Percentiles rank a stretch among this genome's conserved stretches.
Conservation (phyloP, 2,113 vertebrate genomes). For the Columbina picui region DNA sequence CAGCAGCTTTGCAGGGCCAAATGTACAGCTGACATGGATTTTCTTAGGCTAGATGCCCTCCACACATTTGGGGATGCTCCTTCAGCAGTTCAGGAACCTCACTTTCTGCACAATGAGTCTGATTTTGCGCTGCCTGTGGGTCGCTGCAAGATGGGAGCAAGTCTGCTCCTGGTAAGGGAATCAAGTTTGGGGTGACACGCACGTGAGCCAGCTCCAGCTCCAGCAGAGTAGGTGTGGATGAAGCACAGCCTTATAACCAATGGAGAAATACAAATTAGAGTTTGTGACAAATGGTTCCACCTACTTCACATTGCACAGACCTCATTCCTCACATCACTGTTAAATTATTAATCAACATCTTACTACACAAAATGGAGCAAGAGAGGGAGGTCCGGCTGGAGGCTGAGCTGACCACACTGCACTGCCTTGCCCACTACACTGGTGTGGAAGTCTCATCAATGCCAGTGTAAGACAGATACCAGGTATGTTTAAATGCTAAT, state of each 20-base stretch:
- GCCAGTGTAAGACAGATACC: neutral
- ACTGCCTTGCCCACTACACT: neutral
- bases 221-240: neutral
- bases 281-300: neutral
- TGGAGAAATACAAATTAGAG: neutral
- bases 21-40: neutral
- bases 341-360: neutral
- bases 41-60: neutral
- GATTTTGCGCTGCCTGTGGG: neutral
- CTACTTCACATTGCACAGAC: neutral
- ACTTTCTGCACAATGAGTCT: neutral
- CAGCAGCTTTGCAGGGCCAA: neutral
- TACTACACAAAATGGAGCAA: neutral
- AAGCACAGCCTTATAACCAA: neutral
- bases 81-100: neutral
- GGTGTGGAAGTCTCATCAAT: neutral
- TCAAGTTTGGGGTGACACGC: neutral
- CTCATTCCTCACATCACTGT: neutral
- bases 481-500: neutral
- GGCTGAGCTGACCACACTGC: fast-evolving
- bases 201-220: neutral
- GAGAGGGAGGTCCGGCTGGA: fast-evolving
- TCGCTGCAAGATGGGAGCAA: neutral
- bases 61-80: neutral
- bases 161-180: neutral